Base-by-base conservation (phyloP, 1,140 invertebrate genomes). In the Diuraphis noxia region DNA sequence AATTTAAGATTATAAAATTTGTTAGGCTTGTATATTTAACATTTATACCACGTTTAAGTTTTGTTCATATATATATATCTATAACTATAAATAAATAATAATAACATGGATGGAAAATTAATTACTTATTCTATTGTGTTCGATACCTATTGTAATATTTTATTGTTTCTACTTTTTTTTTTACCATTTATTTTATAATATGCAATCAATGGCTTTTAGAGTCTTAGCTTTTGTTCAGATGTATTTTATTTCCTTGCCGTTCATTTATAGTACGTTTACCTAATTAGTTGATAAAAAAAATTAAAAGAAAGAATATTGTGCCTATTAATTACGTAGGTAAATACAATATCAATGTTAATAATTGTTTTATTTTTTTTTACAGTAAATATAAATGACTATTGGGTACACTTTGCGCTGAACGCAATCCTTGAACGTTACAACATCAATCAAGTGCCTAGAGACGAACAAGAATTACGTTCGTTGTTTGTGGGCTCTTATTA, bases 401-500 rank as follows among this genome's bases (percentile, higher is more conserved):
- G 72, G 21, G 34, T 91, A 3, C 89, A 91, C 40, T 81, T 82
- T 4, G 89, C 77, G 43, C 23, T 91, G 43, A 91, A 91, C 43
- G 77, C 89, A 25, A 36, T 91, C 0, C 21, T 82, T 6, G 46
- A 82, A n/a, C 77, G 77, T 2, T 82, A 52, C 77, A 91, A 82
- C 43, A 46, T 91, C 34, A 25, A 34, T 1, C 43, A 91, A n/a
- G 30, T 82, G 34, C 89, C 89, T 36, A 52, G 89, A 17, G 77
- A 52, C 89, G 77, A 91, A 40, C 36, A 82, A 25, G 89, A 91
- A 82, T 30, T 82, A 46, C 89, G 89, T 9, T n/a, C 77, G 77
- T 13, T 82, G 77, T 91, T 91, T 6, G 43, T 91, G 13, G 77
- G 52, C 13, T 46, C 34, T 6, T 82, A 82, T 25, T 43, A 52